These are phyloP conservation scores for Ostrea edulis DNA, from an alignment of 1,140 invertebrate genomes.

Conservation along the genomic window DNA sequence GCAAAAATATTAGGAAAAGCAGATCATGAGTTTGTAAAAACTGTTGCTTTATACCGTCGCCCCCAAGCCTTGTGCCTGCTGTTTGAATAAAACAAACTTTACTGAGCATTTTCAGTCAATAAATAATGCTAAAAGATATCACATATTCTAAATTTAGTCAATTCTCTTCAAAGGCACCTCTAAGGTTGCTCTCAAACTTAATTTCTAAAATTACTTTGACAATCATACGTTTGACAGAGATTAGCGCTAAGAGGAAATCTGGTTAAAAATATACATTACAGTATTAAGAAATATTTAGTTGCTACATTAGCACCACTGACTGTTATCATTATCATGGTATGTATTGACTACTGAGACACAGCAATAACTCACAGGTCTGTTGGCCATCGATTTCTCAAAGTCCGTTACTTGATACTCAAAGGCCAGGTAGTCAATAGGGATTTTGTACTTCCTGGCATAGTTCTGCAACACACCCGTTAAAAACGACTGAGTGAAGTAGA, in stretches of 20 bases:
- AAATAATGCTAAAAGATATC: neutral
- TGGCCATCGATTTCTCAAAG: constrained; percentile 66
- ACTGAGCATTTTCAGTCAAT: neutral
- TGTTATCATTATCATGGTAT: neutral
- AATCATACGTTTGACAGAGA: no score
- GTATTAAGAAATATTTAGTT: no score
- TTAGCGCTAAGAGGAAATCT: no score
- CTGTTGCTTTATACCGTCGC: neutral
- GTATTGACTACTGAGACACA: no score
- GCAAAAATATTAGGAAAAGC: constrained; percentile 21
- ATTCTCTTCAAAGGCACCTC: no score
- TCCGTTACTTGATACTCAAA: constrained; percentile 78
- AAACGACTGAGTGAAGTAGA: constrained; percentile 81
- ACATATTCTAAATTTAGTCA: no score
- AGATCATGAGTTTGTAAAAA: neutral
- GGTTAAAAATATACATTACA: no score
- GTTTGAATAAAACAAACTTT: constrained; percentile 2
- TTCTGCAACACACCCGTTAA: constrained; percentile 79
- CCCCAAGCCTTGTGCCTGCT: neutral
- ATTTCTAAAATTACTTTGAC: no score
- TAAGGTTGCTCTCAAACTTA: no score
- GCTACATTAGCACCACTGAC: no score
- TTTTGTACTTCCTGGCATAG: constrained; percentile 78
- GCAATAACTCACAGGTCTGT: constrained; percentile 73
- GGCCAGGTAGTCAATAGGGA: constrained; percentile 79